Conservation (phyloP, 35 echinoderm and acorn worm species). For the Apostichopus parvimensis region DNA sequence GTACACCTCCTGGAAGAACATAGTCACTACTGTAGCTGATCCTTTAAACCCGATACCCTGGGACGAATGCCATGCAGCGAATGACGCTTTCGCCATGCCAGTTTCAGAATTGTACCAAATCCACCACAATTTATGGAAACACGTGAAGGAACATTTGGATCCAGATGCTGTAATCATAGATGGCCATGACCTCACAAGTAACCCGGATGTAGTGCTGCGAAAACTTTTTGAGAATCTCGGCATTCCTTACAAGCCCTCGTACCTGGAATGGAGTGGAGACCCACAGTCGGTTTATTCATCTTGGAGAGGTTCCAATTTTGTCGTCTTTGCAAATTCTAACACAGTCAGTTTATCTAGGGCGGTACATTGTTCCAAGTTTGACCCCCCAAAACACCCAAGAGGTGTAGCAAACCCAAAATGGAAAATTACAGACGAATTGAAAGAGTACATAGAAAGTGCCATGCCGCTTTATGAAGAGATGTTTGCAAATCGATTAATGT, state of each 20-base stretch:
- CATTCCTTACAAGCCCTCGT: slow-evolving; percentile 7
- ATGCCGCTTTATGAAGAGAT: slow-evolving; percentile 42
- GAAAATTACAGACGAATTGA: slow-evolving; percentile 15
- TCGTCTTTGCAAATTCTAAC: neutral
- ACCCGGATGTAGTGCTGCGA: neutral
- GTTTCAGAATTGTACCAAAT: neutral
- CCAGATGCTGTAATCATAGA: neutral
- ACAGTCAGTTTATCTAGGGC: neutral
- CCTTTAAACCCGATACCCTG: neutral
- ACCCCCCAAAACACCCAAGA: neutral
- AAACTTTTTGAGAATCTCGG: slow-evolving; percentile 17
- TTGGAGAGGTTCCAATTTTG: neutral
- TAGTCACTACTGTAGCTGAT: neutral
- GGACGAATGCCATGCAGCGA: neutral
- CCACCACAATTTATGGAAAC: neutral
- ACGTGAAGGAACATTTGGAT: slow-evolving; percentile 18
- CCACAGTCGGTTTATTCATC: slow-evolving; percentile 28
- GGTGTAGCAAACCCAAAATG: slow-evolving; percentile 22
- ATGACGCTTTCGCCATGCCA: neutral
- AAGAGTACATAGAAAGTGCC: slow-evolving; percentile 16
- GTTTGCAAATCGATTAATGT: slow-evolving; percentile 26
- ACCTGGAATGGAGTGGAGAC: slow-evolving; percentile 34
- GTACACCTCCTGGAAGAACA: neutral
- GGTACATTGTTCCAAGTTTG: neutral
- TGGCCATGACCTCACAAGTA: slow-evolving; percentile 19